Percentiles rank a stretch among this genome's conserved stretches.
These are phyloP conservation scores for Phrynosoma blainvillii DNA, from an alignment of 2,113 vertebrate species.

Conservation along the genomic window DNA sequence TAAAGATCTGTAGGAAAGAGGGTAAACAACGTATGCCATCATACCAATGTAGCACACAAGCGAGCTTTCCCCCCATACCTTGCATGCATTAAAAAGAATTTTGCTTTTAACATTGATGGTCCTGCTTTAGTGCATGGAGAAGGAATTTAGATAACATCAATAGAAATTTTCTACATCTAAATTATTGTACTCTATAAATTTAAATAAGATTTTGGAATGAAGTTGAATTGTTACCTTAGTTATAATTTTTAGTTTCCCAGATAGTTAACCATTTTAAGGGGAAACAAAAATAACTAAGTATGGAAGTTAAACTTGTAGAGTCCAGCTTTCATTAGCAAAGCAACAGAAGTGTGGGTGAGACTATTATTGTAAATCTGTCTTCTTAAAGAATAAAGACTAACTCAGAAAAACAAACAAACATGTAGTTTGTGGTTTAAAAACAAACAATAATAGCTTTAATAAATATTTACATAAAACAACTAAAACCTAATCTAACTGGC, in stretches of 20 bases:
- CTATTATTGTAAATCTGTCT: too few relatives aligned
- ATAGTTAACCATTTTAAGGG: too few relatives aligned
- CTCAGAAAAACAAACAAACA: too few relatives aligned
- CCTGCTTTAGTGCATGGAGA: background rate
- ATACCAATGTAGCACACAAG: background rate
- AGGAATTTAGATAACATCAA: background rate
- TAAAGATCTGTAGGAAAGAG: background rate
- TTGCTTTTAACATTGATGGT: background rate
- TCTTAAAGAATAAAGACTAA: too few relatives aligned
- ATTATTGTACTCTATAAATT: background rate
- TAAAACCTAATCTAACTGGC: too few relatives aligned
- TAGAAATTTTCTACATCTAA: background rate
- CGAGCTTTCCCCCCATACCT: background rate
- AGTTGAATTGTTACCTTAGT: background rate
- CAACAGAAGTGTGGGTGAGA: too few relatives aligned
- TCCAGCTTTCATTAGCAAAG: too few relatives aligned
- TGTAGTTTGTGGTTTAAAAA: too few relatives aligned
- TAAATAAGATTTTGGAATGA: slow-evolving; percentile 2
- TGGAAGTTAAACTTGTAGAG: too few relatives aligned
- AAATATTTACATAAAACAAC: too few relatives aligned
- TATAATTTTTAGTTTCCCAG: background rate
- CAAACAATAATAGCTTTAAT: too few relatives aligned
- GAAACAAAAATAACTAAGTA: too few relatives aligned
- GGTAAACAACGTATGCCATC: background rate
- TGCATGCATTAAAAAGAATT: background rate